These are phyloP conservation scores for Calliphora vomitoria DNA, from an alignment of 2,888 invertebrate genomes.

Conservation along the genomic window DNA sequence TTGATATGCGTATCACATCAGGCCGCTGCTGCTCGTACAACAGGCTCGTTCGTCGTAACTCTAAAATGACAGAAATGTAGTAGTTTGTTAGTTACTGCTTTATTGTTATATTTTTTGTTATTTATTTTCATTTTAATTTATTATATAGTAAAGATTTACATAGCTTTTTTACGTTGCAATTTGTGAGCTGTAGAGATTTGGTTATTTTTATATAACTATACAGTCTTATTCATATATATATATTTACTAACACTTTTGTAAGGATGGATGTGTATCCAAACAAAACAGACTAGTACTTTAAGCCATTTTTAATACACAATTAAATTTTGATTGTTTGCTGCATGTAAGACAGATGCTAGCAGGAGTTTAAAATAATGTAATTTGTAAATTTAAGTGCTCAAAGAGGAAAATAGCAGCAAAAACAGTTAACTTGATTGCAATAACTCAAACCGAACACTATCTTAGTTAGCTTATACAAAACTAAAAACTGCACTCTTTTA, in stretches of 20 bases:
- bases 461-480: too few species aligned
- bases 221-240: neutral
- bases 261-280: neutral
- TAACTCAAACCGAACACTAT: too few species aligned
- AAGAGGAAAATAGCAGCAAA: too few species aligned
- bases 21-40: neutral
- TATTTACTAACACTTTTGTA: too few species aligned
- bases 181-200: neutral
- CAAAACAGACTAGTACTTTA: neutral
- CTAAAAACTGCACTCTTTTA: neutral
- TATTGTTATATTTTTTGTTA: neutral
- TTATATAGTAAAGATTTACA: neutral
- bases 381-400: neutral
- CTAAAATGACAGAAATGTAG: constrained; percentile 55
- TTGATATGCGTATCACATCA: constrained; percentile 34
- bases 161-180: neutral
- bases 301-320: constrained; percentile 56
- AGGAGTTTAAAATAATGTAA: neutral
- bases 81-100: constrained; percentile 33
- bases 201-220: neutral
- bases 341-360: neutral
- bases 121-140: neutral
- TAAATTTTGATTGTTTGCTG: constrained; percentile 50
- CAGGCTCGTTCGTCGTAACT: constrained; percentile 20
- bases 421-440: too few species aligned